Conservation (phyloP, 1,140 invertebrate species). For the Camponotus vicinus region DNA sequence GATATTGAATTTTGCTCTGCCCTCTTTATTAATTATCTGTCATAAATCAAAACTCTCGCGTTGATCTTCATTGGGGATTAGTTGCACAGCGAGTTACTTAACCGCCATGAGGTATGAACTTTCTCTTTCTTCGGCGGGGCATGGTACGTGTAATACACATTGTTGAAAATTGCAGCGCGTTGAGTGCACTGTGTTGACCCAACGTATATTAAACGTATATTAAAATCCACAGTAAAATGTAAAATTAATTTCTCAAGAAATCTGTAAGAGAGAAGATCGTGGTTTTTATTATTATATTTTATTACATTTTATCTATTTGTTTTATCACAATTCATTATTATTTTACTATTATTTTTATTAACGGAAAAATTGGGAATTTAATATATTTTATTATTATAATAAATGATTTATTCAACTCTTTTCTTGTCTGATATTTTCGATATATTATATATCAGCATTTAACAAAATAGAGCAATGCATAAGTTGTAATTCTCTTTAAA, state of each 20-base stretch:
- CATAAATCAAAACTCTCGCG: constrained; percentile 65
- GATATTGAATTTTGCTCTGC: constrained; percentile 64
- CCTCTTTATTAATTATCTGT: constrained; percentile 69
- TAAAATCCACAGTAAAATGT: background rate
- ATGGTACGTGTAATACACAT: constrained; percentile 38
- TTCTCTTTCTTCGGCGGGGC: constrained; percentile 54
- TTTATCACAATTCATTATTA: no score
- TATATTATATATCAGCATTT: no score
- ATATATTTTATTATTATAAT: no score
- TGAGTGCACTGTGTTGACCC: background rate
- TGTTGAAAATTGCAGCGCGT: constrained; percentile 50
- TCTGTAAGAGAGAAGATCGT: background rate
- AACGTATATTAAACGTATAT: no score
- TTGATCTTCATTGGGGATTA: constrained; percentile 67
- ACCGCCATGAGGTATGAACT: constrained; percentile 39
- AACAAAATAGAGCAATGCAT: constrained; percentile 13
- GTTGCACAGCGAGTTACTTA: constrained; percentile 57
- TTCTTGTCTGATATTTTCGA: no score
- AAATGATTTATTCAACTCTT: no score
- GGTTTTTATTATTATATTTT: no score
- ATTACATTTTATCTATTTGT: no score
- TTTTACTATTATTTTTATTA: no score
- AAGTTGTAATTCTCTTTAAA: constrained; percentile 26
- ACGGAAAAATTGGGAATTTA: no score
- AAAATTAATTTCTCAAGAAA: constrained; percentile 5